Evolutionary conservation across 2,888 invertebrate species (phyloP), one percentile per base, ranked within the genome.

Genomic region (Cremastinae sp.): DNA sequence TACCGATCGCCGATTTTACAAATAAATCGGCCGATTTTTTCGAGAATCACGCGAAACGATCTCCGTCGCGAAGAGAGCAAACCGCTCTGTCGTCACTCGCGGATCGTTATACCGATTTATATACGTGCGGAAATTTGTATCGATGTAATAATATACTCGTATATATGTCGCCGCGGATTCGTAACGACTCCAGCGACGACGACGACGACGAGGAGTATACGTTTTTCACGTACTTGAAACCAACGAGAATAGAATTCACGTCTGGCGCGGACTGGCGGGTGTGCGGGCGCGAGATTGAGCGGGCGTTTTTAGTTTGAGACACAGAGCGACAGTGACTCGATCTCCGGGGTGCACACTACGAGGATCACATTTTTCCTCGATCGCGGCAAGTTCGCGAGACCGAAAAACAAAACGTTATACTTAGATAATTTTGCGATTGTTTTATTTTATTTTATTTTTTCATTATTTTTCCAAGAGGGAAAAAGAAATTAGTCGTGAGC

Each of bases 201-300:
- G 56, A 55, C 41, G 55, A 70, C 56, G 22, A 43, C 43, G 61
- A 68, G 75, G 45, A 55, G 35, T 56, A 39, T 35, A 58, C 35
- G 49, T 41, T 76, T 71, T 73, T 73, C 73, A 73, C 76, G 69
- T 66, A 72, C 72, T 72, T 61, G 43, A 69, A 66, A 53, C 64
- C 62, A 73, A 70, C 69, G 61, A 73, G 73, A 76, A 76, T 76
- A 76, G 76, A 73, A 70, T 53, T 61, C 51, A n/a, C n/a, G n/a
- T n/a, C n/a, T 28, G 39, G 9, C 20, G 69, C 59, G 35, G 28
- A 53, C 18, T 28, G 49, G 49, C 41, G 51, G 61, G 61, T 62
- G 72, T 61, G 59, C 58, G 66, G 58, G 62, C 75, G 62, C 66
- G 64, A 70, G 53, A 43, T 74, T 47, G 56, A 66, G 66, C 59